Base-by-base conservation (phyloP, 2,888 invertebrate genomes). In the Pammene fasciana region DNA sequence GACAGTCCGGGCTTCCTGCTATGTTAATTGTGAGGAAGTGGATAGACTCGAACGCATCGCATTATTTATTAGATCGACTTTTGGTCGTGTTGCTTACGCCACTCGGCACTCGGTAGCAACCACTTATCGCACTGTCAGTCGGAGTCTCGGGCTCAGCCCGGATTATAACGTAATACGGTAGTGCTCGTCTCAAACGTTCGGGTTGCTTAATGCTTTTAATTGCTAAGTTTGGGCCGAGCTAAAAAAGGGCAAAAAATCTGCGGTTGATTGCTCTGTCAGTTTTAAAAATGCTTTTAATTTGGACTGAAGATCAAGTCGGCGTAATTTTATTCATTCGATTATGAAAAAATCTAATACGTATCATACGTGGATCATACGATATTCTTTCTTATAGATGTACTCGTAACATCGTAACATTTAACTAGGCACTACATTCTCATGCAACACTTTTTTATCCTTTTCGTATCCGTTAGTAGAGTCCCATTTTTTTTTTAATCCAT, bases 151-250 rank as follows among this genome's bases (percentile, higher is more conserved):
- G 86, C 85, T 90, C 87, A 89, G 81, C 80, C 80, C 85, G 86
- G 89, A 90, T 91, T 90, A 91, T 82, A 90, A 90, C 91, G 91
- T 92, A 92, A 90, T 86, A 90, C 92, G 87, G 92, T 91, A 92
- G 92, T 91, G 83, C 81, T 81, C 82, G 85, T 84, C 83, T 82
- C 48, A 67, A 67, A 55, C 54, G 46, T 38, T 41, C 82, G 81
- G 80, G 77, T 88, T 87, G 84, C 88, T 85, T 86, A 88, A 88
- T 83, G 82, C 80, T 79, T 84, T 89, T 89, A 88, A 90, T 89
- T 89, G 84, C 82, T 79, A 72, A 80, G 75, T 75, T 76, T 72
- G 76, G 75, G 75, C 76, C 73, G 75, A 70, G 82, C 77, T 80
- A 34, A 82, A 80, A 82, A 83, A 75, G 71, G 73, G 75, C 73